Evolutionary conservation across 2,888 invertebrate genomes (phyloP), one percentile per base, ranked within the genome.

Genomic region (Heliconius charithonia): DNA sequence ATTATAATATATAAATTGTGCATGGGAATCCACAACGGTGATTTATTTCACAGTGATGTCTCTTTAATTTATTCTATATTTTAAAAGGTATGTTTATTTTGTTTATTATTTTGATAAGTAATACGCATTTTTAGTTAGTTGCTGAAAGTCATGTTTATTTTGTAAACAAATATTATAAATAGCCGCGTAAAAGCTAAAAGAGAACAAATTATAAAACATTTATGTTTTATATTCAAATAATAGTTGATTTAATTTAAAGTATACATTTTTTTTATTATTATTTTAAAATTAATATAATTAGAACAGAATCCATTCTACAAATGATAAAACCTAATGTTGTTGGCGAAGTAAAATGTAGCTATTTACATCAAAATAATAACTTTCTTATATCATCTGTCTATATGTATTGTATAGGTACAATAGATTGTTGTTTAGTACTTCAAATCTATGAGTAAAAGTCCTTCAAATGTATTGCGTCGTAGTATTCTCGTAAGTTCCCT

Each of bases 1-100:
- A 9, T 22, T 59, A 59, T 7, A 75, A 27, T 62, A 74, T 78
- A 51, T 65, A 59, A 75, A 65, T 67, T 69, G 67, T 82, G 19
- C 37, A 19, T 76, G 37, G 41, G 45, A 16, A 69, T 69, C 41
- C 13, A 25, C 25, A 25, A 25, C 22, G 4, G 56, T 77, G 77
- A 77, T n/a, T 51, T 59, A 72, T 72, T 72, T 72, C 56, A 37
- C 16, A 59, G 59, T 72, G 59, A 59, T 72, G 59, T 72, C 32
- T 72, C n/a, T 37, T 69, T 71, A 63, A 45, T 66, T 51, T 76
- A 41, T 72, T 32, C 19, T 12, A 16, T 56, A 32, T 22, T 41
- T 25, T 37, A 41, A 45, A 74, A 63, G 63, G 74, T 74, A 63
- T 41, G 74, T 65, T 22, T 63, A 12, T 73, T 3, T 29, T 65